A percentile compares a stretch with the other conserved stretches of the same genome.
These are phyloP conservation scores for Ormyrus rosae DNA, from an alignment of 2,888 invertebrate species.

Conservation along the genomic window DNA sequence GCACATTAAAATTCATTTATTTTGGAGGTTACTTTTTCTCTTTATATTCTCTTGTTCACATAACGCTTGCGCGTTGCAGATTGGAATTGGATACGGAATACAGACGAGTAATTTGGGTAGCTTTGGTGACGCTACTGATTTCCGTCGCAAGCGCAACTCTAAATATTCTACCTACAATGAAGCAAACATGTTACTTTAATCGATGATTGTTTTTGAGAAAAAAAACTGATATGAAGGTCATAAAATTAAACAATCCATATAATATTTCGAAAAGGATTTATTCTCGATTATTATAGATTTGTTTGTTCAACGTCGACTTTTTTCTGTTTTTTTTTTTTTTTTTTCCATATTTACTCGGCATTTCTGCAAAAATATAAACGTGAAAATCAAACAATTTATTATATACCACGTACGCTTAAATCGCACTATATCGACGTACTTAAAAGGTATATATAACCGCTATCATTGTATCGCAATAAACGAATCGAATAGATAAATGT, in stretches of 20 bases:
- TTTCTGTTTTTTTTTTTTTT: conserved; percentile 23
- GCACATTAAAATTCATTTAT: no score
- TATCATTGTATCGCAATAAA: conserved; percentile 41
- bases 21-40: no score
- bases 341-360: conserved; percentile 51
- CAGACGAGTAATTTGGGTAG: no score
- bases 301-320: conserved; percentile 41
- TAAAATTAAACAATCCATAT: conserved; percentile 1
- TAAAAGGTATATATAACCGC: conserved; percentile 39
- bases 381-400: conserved; percentile 58
- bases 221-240: not conserved
- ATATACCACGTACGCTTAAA: conserved; percentile 36
- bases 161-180: not conserved
- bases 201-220: no score
- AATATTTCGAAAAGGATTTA: conserved; percentile 50
- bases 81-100: no score
- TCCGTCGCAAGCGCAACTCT: not conserved
- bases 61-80: no score
- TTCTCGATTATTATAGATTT: conserved; percentile 46
- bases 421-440: conserved; percentile 40
- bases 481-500: conserved; percentile 47
- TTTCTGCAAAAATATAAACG: conserved; percentile 59
- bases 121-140: no score
- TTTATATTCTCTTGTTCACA: no score
- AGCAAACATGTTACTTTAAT: not conserved